A percentile compares a stretch with the other conserved stretches of the same genome.
phyloP scores from a whole-genome alignment of 2,113 vertebrate genomes.

The Etia nguti region DNA sequence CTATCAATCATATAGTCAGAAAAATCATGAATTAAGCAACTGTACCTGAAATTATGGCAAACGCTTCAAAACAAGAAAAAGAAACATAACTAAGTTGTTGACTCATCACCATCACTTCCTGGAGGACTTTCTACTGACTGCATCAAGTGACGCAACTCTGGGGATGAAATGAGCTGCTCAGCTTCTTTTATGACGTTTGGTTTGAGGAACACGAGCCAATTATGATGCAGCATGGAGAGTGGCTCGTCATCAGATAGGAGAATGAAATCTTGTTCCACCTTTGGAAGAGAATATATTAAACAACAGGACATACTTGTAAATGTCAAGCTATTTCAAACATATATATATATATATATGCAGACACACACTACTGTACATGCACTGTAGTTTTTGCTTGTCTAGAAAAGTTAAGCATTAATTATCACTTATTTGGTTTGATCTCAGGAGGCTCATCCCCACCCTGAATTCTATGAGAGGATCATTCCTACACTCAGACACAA shows the following conservation, averaged over 20 bases:
- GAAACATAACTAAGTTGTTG: not conserved
- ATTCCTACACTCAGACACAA: slow-evolving; percentile 66
- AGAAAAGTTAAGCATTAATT: not conserved
- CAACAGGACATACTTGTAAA: rapidly evolving
- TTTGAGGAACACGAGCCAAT: not conserved
- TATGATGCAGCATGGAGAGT: not conserved
- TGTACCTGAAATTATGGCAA: not conserved
- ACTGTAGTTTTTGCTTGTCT: not conserved
- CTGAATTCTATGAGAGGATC: slow-evolving; percentile 74
- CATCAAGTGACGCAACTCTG: not conserved
- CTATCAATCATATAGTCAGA: not conserved
- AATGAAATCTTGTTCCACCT: not conserved
- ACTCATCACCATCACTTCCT: not conserved
- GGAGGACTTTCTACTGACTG: not conserved
- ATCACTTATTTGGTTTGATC: not conserved
- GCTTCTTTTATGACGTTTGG: not conserved
- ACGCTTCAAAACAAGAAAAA: not conserved
- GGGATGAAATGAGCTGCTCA: not conserved
- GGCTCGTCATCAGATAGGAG: not conserved
- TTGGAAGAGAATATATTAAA: not conserved
- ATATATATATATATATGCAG: rapidly evolving
- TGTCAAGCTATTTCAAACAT: rapidly evolving
- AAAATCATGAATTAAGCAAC: not conserved
- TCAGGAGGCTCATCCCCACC: slow-evolving; percentile 77
- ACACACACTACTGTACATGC: not conserved